Conservation (phyloP, 2,113 vertebrate genomes). For the Xenopus borealis region DNA sequence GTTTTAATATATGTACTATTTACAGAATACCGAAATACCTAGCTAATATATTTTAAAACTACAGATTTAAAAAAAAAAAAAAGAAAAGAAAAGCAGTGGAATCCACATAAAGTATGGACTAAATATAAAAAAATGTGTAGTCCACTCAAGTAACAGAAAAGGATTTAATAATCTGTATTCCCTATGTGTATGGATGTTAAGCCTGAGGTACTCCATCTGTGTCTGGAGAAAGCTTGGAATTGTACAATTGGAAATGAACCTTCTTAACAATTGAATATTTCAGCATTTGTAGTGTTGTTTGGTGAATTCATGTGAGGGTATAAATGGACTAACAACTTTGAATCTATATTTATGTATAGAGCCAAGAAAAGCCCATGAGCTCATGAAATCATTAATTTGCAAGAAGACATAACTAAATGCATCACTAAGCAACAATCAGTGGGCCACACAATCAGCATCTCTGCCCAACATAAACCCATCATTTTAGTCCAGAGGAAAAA, state of each 20-base stretch:
- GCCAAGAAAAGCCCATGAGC: neutral
- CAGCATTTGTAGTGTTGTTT: no score
- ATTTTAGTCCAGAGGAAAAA: constrained; percentile 49
- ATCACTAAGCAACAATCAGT: neutral
- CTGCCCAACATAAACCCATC: constrained; percentile 55
- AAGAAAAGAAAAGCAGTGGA: constrained; percentile 66
- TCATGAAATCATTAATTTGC: neutral
- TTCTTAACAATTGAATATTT: neutral
- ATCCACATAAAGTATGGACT: no score
- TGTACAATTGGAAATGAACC: neutral
- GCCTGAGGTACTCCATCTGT: neutral
- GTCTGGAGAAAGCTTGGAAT: neutral
- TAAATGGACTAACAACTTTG: neutral
- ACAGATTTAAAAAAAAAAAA: constrained; percentile 63
- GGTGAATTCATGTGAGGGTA: no score
- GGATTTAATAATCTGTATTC: neutral
- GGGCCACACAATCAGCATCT: neutral
- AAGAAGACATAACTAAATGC: neutral
- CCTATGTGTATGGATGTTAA: neutral
- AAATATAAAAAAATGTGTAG: no score
- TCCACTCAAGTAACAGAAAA: no score
- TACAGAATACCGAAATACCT: constrained; percentile 77
- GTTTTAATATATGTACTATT: constrained; percentile 82
- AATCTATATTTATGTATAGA: neutral
- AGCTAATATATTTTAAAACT: constrained; percentile 65